Evolutionary conservation across 1,140 invertebrate genomes (phyloP).

Genomic region (Rhagoletis zephyria): DNA sequence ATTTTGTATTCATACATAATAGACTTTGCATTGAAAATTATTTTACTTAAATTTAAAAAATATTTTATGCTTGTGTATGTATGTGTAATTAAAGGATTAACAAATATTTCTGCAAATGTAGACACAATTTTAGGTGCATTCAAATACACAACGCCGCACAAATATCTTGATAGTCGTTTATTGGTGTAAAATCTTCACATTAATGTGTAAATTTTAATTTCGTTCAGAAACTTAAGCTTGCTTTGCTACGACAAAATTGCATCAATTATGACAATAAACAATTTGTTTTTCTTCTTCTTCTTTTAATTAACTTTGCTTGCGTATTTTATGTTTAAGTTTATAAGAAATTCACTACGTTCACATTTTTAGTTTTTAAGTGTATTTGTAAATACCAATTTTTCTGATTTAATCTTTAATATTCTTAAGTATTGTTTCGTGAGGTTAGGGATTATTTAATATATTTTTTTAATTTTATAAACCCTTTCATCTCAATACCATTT

Average conservation of each 20-base stretch:
- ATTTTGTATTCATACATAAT: conserved; percentile 10
- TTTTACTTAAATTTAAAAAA: not conserved
- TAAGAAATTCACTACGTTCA: not conserved
- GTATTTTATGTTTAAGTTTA: not conserved
- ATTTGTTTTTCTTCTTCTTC: too few species aligned
- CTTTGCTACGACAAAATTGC: not conserved
- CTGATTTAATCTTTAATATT: too few species aligned
- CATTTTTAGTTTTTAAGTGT: not conserved
- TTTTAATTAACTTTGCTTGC: not conserved
- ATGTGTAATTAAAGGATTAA: not conserved
- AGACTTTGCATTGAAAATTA: not conserved
- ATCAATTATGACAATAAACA: too few species aligned
- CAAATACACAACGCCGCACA: not conserved
- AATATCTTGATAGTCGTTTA: not conserved
- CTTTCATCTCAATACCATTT: too few species aligned
- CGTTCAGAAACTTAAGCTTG: not conserved
- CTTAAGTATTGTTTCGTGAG: too few species aligned
- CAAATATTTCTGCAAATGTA: conserved; percentile 14
- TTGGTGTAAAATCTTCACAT: not conserved
- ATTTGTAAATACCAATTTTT: too few species aligned
- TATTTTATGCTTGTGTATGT: too few species aligned
- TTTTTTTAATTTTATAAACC: too few species aligned
- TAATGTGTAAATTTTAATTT: not conserved
- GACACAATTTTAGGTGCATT: conserved; percentile 4
- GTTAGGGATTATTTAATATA: too few species aligned